Base-by-base conservation (phyloP, 1,140 invertebrate genomes). In the Gryllus bimaculatus region DNA sequence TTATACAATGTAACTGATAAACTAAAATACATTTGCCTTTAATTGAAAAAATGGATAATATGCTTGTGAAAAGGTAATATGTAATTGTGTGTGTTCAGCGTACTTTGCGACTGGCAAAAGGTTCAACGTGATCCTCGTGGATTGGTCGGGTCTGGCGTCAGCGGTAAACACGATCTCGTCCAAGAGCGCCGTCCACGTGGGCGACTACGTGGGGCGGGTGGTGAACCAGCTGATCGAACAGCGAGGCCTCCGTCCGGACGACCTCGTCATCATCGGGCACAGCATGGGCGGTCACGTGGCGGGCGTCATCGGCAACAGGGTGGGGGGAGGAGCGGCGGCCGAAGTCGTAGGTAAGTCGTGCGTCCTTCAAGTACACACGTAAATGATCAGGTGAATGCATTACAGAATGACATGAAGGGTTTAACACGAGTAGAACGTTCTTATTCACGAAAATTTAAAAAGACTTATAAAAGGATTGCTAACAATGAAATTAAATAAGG, bases 321-420 rank as follows among this genome's bases (percentile, higher is more conserved):
- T 66, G 54, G 26, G 26, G 1, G 18, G 18, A 13, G 81, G 8
- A 83, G 75, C 10, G 0, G 10, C 18, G 54, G 54, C 54, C 7
- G 10, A 66, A 66, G 54, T 66, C 10, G 18, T 66, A 0, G 54
- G 54, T 66, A 66, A 66, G 54, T 66, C 26, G 5, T 39, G 26
- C 26, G 5, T 39, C n/a, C n/a, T n/a, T n/a, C 5, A 39, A 39
- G 1, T 39, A 39, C 26, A 5, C 26, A 39, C 26, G 26, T 39
- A 2, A 5, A 39, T 39, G 26, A 39, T 39, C 26, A 39, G 26
- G 26, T 39, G 26, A 39, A 39, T 39, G 5, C 26, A 39, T 39
- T 39, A 39, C 26, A 39, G 26, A 39, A 39, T 1, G 26, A 1
- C 26, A 39, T 39, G 26, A 39, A 39, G 26, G 26, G 26, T 39